Conservation (phyloP, 2,888 invertebrate genomes). For the Drosophila stalkeri region DNA sequence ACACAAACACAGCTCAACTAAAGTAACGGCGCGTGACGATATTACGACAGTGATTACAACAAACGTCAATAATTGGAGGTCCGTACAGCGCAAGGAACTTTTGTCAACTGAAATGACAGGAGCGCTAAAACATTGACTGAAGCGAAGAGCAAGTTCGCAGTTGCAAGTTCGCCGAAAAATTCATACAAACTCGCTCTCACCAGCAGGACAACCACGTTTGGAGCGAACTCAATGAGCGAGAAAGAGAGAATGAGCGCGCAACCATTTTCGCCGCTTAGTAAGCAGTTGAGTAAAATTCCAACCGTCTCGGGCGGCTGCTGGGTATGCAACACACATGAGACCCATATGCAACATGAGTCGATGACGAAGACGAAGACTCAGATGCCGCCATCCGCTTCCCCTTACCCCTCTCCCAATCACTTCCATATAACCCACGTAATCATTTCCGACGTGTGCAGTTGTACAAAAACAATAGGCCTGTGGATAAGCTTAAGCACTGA, state of each 20-base stretch:
- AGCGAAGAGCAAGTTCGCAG: conserved; percentile 34
- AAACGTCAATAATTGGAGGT: conserved; percentile 44
- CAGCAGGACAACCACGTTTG: conserved; percentile 49
- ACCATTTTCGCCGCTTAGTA: conserved; percentile 40
- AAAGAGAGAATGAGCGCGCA: conserved; percentile 1
- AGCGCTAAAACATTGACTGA: conserved; percentile 40
- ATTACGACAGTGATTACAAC: conserved; percentile 47
- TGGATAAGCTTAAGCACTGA: conserved; percentile 15
- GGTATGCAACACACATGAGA: conserved; percentile 74
- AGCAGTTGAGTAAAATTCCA: conserved; percentile 22
- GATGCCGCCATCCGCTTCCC: conserved; percentile 13
- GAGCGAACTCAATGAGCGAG: conserved; percentile 8
- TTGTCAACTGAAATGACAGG: conserved; percentile 70
- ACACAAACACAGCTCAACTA: conserved; percentile 29
- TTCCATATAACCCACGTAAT: conserved; percentile 39
- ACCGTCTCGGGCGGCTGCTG: conserved; percentile 39
- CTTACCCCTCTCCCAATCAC: not conserved
- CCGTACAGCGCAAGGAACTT: conserved; percentile 73
- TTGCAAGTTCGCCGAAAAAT: conserved; percentile 39
- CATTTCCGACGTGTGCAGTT: conserved; percentile 75
- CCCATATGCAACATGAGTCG: conserved; percentile 70
- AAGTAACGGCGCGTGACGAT: conserved; percentile 72
- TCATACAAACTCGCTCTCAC: conserved; percentile 15
- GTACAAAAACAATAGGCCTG: conserved; percentile 67
- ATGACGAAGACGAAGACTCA: conserved; percentile 40